Percentiles rank a stretch among this genome's conserved stretches.
Evolutionary conservation across 1,140 invertebrate genomes (phyloP).

Genomic region (Charaxes varanes): DNA sequence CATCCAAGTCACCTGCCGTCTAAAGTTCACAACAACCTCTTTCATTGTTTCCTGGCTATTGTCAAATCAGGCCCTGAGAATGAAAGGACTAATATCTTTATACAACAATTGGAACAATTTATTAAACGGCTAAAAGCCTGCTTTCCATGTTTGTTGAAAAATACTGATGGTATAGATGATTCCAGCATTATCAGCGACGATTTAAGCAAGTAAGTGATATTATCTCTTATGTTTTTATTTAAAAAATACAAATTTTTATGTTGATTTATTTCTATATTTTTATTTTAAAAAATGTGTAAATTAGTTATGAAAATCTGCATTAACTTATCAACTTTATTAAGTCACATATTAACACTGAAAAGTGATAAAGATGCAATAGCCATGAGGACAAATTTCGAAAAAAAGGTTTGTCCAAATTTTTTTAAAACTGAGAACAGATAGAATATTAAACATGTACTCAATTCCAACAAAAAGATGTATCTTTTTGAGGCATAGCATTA

Average conservation of each 20-base stretch:
- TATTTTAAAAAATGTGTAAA: neutral
- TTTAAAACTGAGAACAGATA: too few species aligned
- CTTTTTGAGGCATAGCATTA: too few species aligned
- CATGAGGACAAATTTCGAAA: too few species aligned
- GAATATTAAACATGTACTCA: too few species aligned
- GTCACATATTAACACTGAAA: too few species aligned
- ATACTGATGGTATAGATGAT: conserved; percentile 24
- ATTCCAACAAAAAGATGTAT: too few species aligned
- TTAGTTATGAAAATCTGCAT: too few species aligned
- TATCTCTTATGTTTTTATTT: neutral
- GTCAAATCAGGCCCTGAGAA: conserved; percentile 38
- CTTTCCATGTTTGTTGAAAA: conserved; percentile 45
- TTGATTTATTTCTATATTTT: conserved; percentile 3
- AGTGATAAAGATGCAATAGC: too few species aligned
- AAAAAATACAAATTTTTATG: neutral
- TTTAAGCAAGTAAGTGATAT: conserved; percentile 39
- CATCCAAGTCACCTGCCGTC: conserved; percentile 54
- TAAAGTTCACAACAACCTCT: conserved; percentile 49
- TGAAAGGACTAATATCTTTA: conserved; percentile 39
- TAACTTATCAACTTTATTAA: too few species aligned
- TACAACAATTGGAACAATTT: conserved; percentile 51
- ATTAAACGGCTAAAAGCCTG: conserved; percentile 47
- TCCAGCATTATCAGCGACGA: conserved; percentile 50
- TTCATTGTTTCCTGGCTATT: conserved; percentile 54
- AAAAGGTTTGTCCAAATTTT: too few species aligned